Evolutionary conservation across 53 echinoderm and acorn worm species (phyloP).

Genomic region (Arbacia lixula): DNA sequence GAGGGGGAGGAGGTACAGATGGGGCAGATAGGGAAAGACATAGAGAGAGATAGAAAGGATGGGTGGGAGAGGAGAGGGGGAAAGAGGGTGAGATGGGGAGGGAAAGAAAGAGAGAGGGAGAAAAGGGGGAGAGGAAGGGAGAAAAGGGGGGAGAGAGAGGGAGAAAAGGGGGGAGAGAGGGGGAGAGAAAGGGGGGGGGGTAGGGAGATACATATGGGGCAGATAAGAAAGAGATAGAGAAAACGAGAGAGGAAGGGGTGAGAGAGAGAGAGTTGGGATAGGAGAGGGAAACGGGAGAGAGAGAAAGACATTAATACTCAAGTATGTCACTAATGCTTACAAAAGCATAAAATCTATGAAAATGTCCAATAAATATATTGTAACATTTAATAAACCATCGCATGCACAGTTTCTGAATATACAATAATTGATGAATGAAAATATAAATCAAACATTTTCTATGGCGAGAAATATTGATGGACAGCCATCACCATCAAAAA

Average conservation of each 20-base stretch:
- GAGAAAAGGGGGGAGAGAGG: not conserved
- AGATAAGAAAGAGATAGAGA: not conserved
- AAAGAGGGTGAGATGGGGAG: not conserved
- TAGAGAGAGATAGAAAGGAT: not conserved
- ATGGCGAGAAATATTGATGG: too few species aligned
- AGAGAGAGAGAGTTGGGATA: not conserved
- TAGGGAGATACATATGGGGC: not conserved
- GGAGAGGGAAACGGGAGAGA: too few species aligned
- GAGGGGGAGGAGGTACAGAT: not conserved
- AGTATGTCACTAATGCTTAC: too few species aligned
- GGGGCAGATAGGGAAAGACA: not conserved
- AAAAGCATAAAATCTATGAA: too few species aligned
- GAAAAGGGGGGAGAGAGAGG: not conserved
- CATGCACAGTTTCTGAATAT: too few species aligned
- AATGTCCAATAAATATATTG: too few species aligned
- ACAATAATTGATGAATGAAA: too few species aligned
- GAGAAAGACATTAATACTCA: too few species aligned
- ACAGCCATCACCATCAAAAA: too few species aligned
- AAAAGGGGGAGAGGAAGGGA: not conserved
- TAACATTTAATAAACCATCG: too few species aligned
- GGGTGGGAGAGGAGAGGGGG: not conserved
- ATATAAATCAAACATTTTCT: too few species aligned
- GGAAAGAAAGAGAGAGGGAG: not conserved
- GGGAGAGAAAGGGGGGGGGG: not conserved
- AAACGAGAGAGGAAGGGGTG: not conserved